Evolutionary conservation across 2,797 vertebrate genomes (phyloP), one percentile per base, ranked within the genome.

Genomic region (Helarctos malayanus): DNA sequence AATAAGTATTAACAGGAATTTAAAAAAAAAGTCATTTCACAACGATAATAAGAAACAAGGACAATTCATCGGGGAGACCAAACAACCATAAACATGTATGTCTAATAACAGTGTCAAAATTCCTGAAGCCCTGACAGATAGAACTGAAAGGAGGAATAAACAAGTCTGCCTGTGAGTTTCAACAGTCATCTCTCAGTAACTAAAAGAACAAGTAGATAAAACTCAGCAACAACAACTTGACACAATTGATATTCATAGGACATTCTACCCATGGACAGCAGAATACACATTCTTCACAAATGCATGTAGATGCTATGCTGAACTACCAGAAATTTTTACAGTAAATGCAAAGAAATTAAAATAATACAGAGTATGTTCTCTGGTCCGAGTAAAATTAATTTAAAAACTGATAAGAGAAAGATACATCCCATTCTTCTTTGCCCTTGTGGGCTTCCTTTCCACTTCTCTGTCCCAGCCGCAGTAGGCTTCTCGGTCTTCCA

Each of bases 391-490:
- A 68, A 68, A 32, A 25, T 57, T 76, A 49, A 59, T 9, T 41
- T 35, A 75, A 61, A 73, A 81, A 52, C 13, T 2, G 11, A 10
- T 18, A 27, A 29, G 8, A 59, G 65, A 54, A 29, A 27, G 19
- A 52, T 1, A 1, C n/a, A 27, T 4, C 65, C 15, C n/a, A 0
- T 16, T 38, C 23, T 32, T 41, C 61, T 12, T 8, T 29, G 29
- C 21, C 45, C 21, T 41, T 14, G 3, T 7, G 16, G 16, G 7
- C 52, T 5, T 14, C 38, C 68, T 19, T 23, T 7, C 29, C 14
- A 4, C 45, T 3, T n/a, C 14, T 21, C 27, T 0, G 14, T 10
- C 57, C 12, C 3, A 3, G 1, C 45, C 32, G 32, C 35, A 29
- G 14, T 10, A 9, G 21, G 10, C 69, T 32, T 32, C 68, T n/a